Conservation (phyloP, 2,888 invertebrate genomes). For the Zeuzera pyrina region DNA sequence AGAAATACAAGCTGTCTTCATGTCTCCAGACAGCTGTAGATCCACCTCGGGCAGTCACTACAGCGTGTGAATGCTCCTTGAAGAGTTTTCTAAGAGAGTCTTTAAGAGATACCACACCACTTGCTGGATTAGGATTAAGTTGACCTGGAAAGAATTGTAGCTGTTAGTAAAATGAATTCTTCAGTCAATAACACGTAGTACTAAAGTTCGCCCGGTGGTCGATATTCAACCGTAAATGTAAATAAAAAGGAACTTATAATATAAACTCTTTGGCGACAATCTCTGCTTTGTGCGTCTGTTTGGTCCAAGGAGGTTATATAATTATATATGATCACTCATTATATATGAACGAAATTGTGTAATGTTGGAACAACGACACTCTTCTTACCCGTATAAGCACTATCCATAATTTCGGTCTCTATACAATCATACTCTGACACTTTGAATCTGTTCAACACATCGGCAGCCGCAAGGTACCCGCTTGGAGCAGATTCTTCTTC, state of each 20-base stretch:
- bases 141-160: slow-evolving; percentile 27
- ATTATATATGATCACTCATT: too few relatives aligned
- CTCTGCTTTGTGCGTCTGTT: too few relatives aligned
- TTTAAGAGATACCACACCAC: slow-evolving; percentile 36
- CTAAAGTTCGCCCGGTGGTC: not conserved
- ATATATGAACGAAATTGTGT: too few relatives aligned
- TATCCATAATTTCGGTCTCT: slow-evolving; percentile 54
- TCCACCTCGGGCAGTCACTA: slow-evolving; percentile 70
- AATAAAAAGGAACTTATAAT: too few relatives aligned
- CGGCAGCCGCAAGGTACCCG: slow-evolving; percentile 47
- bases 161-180: slow-evolving; percentile 1
- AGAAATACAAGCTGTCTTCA: slow-evolving; percentile 61
- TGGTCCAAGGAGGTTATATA: too few relatives aligned
- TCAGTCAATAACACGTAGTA: too few relatives aligned
- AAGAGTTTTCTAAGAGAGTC: slow-evolving; percentile 39
- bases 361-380: too few relatives aligned
- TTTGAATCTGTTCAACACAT: slow-evolving; percentile 43
- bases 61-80: slow-evolving; percentile 47
- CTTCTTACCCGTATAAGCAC: slow-evolving; percentile 42
- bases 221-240: too few relatives aligned
- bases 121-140: slow-evolving; percentile 33
- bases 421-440: slow-evolving; percentile 53
- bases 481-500: slow-evolving; percentile 32
- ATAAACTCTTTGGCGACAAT: too few relatives aligned
- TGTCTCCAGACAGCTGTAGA: slow-evolving; percentile 73